Evolutionary conservation across 1,140 invertebrate species (phyloP), one percentile per base, ranked within the genome.

Genomic region (Drosophila paulistorum): DNA sequence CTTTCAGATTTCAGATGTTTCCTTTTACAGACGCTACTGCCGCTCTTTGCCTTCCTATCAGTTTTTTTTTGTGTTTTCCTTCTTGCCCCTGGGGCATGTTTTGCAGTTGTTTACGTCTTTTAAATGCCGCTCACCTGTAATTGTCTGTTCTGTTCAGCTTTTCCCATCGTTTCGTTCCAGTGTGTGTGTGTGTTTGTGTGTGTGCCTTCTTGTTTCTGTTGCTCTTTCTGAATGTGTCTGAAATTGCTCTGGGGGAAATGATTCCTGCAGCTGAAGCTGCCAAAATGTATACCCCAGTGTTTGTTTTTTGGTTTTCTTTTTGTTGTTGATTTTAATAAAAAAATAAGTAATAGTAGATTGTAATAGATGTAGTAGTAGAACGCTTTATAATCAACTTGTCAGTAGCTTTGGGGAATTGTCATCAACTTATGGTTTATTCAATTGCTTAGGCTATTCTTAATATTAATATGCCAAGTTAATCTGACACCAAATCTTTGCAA

Each of bases 91-190:
- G 42, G 73, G 81, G 81, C 81, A 84, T 83, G 69, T 79, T 83
- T 79, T 59, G 17, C 65, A 61, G 59, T 66, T 77, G 67, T 78
- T 82, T 71, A 66, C 58, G 65, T 81, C 80, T 78, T 59, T 82
- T 74, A 79, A 71, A 48, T 68, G 61, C 51, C 64, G 69, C 71
- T 82, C 77, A 83, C 81, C 81, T 83, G 72, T 73, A 84, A 77
- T 79, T 77, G 79, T 71, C 48, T 65, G 65, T 64, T 57, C 62
- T 72, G 66, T 68, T 78, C 57, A 64, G 55, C 62, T 71, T 51
- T 66, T 41, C 7, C 5, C 10, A 7, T 39, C 17, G 20, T 23
- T 23, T 23, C 3, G 23, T 10, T 23, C 9, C 10, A 13, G 33
- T 42, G 17, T n/a, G 26, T 23, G 14, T 41, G 10, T 7, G 14